Base-by-base conservation (phyloP, 2,888 invertebrate genomes). In the Pandemis cinnamomeana region DNA sequence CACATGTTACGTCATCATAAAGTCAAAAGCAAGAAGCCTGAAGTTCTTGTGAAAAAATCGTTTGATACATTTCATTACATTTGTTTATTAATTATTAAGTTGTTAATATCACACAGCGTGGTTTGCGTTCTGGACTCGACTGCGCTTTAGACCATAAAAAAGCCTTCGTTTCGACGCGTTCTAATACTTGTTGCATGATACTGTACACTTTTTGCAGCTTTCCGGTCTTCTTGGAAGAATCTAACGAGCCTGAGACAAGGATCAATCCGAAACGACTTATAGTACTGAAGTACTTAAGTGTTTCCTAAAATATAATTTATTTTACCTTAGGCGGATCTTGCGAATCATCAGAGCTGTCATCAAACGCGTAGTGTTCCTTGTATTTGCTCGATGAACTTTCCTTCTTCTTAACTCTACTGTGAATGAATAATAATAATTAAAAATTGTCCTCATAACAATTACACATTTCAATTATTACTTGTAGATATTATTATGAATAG, bases 401-500 rank as follows among this genome's bases (percentile, higher is more conserved):
- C 79, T 96, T 96, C 89, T 96, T 96, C 87, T 96, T 95, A 66
- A 95, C 95, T 78, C 96, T 95, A 79, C 76, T 79, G 79, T 76
- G 83, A 72, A 70, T 64, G 36, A 27, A 67, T 20, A 46, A 61
- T n/a, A 64, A 48, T 67, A 15, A 27, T 36, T 58, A 58, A 58
- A 27, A 58, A 58, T 27, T 5, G 10, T 58, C 10, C 20, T 58
- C 58, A 58, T 58, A 58, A 55, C 55, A 55, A 15, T 58, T 10
- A 6, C 7, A 8, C 58, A 58, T 27, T 55, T 7, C 7, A 55
- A 20, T 55, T 7, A 6, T 55, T 20, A 15, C 7, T 55, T 20
- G 7, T 55, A 8, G 1, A 53, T 20, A 20, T 36, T 36, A 36
- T 36, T 36, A 36, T 36, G 1, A 36, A 2, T 36, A 36, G 2